Conservation (phyloP, 1,140 invertebrate genomes). For the Drosophila funebris region DNA sequence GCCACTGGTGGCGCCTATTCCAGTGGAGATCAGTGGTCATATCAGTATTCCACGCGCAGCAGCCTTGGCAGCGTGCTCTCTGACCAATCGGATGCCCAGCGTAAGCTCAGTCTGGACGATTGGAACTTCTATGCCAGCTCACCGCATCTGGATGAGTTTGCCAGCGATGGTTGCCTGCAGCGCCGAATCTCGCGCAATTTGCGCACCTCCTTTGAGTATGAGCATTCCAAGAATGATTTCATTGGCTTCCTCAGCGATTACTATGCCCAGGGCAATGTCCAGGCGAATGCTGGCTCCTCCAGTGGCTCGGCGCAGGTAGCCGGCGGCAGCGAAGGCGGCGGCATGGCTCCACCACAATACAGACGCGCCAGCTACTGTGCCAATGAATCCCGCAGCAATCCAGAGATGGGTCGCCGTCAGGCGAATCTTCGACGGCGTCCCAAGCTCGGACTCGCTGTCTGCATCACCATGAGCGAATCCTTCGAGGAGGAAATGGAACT, state of each 20-base stretch:
- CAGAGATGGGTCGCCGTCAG: conserved; percentile 73
- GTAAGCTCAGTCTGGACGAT: conserved; percentile 81
- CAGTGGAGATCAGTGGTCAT: conserved; percentile 77
- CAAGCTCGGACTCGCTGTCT: conserved; percentile 86
- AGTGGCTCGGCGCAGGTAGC: not conserved
- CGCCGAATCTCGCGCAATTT: conserved; percentile 81
- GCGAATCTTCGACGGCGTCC: conserved; percentile 69
- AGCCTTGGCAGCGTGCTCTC: conserved; percentile 79
- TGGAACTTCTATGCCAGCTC: conserved; percentile 59
- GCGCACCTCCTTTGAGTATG: conserved; percentile 82
- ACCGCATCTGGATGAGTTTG: conserved; percentile 62
- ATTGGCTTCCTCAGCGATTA: conserved; percentile 83
- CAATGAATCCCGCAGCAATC: conserved; percentile 81
- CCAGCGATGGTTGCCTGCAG: conserved; percentile 79
- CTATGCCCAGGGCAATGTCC: too few relatives aligned
- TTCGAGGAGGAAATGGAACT: conserved; percentile 86
- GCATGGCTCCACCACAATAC: conserved; percentile 65
- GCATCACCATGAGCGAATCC: conserved; percentile 80
- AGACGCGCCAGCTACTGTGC: conserved; percentile 71
- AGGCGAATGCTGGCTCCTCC: conserved; percentile 7
- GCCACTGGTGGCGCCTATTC: conserved; percentile 49
- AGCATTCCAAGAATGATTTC: conserved; percentile 78
- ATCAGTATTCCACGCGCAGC: conserved; percentile 82
- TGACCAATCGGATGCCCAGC: conserved; percentile 67
- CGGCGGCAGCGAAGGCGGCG: conserved; percentile 75